A percentile compares a stretch with the other conserved stretches of the same genome.
Conservation (phyloP, 2,888 invertebrate genomes). For the Meteorus colon region DNA sequence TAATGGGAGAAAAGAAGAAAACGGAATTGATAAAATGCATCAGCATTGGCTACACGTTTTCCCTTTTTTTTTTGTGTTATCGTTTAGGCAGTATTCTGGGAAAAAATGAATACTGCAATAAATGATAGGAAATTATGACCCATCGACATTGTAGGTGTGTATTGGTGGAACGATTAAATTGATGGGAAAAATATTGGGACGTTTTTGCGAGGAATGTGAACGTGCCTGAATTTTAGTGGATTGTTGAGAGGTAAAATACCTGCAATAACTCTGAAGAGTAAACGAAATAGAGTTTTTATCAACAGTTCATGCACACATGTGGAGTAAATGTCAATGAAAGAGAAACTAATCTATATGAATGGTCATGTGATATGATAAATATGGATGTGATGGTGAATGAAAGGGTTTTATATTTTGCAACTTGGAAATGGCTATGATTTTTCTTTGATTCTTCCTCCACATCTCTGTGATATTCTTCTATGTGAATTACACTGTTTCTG, state of each 20-base stretch:
- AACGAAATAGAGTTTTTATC: neutral
- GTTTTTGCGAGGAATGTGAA: neutral
- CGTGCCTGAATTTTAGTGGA: neutral
- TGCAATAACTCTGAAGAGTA: neutral
- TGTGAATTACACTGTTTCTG: neutral
- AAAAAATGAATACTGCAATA: neutral
- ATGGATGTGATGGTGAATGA: too few species aligned
- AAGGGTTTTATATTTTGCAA: too few species aligned
- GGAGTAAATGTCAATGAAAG: too few species aligned
- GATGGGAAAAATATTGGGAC: constrained; percentile 10
- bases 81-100: neutral
- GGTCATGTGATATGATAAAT: too few species aligned
- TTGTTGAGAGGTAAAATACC: neutral
- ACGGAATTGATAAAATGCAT: neutral
- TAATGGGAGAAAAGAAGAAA: neutral
- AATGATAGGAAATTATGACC: neutral
- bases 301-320: too few species aligned
- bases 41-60: neutral
- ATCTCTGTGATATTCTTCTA: too few species aligned
- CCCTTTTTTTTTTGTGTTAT: neutral
- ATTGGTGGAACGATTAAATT: constrained; percentile 8
- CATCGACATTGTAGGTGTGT: neutral
- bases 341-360: too few species aligned
- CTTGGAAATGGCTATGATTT: too few species aligned
- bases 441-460: too few species aligned